Evolutionary conservation across 92 coral and sea anemone genomes (phyloP), one percentile per base, ranked within the genome.

Genomic region (Actinostola sp.): DNA sequence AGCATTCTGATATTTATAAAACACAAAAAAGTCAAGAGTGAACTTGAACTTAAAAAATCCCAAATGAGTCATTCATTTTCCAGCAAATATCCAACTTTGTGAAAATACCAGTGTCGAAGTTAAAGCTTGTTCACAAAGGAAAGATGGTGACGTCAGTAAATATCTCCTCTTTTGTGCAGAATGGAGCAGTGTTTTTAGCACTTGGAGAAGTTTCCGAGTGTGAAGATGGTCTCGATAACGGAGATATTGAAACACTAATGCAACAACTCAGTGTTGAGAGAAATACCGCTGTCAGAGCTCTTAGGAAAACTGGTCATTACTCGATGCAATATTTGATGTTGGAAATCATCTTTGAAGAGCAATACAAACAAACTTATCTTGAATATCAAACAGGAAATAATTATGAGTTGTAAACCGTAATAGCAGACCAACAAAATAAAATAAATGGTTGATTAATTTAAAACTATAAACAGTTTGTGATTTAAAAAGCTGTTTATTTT

Each of bases 251-350:
- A 33, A 64, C 86, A 0, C 85, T 94, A 65, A 80, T 91, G 61
- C 76, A 83, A 29, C 98, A 94, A 51, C 86, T 91, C 24, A 72
- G 70, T 76, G 92, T 91, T 12, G 97, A 94, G 15, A 88, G 98
- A 60, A 94, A 91, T 80, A 49, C 80, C 31, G 98, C 95, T 11
- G 74, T 94, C 19, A 88, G 63, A 71, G 89, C 85, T 11, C 82
- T 94, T 23, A 81, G 89, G 59, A 77, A 85, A 59, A 81, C 91
- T 38, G 93, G 87, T 85, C 78, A 63, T 72, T 94, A 15, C 67
- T 94, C 28, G 98, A 94, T 78, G 97, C 98, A 27, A 94, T 94
- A 27, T 75, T 93, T 74, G 92, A 93, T 65, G 76, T 93, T 36
- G 98, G 97, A 59, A 94, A 91, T 65, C 84, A 55, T 43, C 19